A percentile compares a stretch with the other conserved stretches of the same genome.
phyloP scores from a whole-genome alignment of 2,113 vertebrate species.

The Procavia capensis region DNA sequence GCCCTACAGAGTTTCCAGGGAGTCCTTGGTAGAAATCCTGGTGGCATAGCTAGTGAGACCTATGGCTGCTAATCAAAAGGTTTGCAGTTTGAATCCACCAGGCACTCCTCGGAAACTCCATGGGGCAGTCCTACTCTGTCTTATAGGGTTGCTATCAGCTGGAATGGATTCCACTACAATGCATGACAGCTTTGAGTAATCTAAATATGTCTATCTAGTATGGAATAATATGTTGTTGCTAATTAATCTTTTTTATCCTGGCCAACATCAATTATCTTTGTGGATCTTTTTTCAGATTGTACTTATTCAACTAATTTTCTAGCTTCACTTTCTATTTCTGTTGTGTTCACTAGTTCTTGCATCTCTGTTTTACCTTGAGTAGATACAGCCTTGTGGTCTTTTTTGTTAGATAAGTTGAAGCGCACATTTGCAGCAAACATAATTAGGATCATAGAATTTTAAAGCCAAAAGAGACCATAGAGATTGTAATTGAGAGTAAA shows the following conservation, averaged over 20 bases:
- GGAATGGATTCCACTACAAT: too few species aligned
- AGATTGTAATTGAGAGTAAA: constrained; percentile 68
- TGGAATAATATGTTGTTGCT: neutral
- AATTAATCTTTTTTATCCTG: neutral
- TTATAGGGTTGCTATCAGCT: too few species aligned
- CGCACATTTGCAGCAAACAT: constrained; percentile 32
- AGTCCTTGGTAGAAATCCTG: too few species aligned
- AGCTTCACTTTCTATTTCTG: neutral
- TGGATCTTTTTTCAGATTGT: neutral
- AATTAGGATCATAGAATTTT: constrained; percentile 73
- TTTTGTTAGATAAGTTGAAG: constrained; percentile 10
- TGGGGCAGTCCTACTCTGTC: too few species aligned
- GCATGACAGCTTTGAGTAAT: neutral
- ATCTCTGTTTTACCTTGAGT: neutral
- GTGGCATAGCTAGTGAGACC: too few species aligned
- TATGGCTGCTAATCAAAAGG: too few species aligned
- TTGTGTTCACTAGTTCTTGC: neutral
- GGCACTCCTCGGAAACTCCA: too few species aligned
- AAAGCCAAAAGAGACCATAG: constrained; percentile 39
- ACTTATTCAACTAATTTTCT: neutral
- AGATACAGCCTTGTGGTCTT: neutral
- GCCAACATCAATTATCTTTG: too few species aligned
- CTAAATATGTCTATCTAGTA: neutral
- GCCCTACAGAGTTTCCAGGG: too few species aligned
- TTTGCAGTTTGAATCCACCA: too few species aligned